Evolutionary conservation across 2,113 vertebrate genomes (phyloP).

Genomic region (Dromas ardeola): DNA sequence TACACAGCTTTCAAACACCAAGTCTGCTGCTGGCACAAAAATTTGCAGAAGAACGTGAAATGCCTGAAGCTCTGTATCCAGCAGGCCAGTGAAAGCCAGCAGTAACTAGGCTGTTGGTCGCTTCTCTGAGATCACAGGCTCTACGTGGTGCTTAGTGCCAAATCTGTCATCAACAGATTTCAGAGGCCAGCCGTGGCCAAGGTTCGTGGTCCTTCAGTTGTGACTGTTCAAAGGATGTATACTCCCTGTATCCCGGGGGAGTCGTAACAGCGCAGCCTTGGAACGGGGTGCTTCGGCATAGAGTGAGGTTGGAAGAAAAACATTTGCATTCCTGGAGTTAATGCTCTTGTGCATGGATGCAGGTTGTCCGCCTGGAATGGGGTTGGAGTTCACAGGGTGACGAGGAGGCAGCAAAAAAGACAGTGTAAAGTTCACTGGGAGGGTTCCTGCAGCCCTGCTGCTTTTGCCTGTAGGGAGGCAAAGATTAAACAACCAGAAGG

Average conservation of each 20-base stretch:
- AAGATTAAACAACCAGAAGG: background rate
- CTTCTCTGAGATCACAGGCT: background rate
- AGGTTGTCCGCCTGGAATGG: background rate
- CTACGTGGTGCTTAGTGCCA: background rate
- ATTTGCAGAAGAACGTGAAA: background rate
- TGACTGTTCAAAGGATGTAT: background rate
- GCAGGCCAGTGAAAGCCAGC: background rate
- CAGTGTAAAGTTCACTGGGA: background rate
- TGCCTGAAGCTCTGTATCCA: background rate
- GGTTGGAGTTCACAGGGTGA: background rate
- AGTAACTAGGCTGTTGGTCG: background rate
- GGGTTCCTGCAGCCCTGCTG: background rate
- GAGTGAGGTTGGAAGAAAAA: background rate
- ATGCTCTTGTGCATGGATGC: fast-evolving
- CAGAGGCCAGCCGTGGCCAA: background rate
- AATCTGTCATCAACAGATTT: background rate
- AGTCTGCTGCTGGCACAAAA: background rate
- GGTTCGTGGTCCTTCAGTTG: background rate
- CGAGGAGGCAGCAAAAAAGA: background rate
- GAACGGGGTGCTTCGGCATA: background rate
- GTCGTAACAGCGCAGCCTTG: background rate
- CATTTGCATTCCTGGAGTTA: fast-evolving
- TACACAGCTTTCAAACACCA: background rate
- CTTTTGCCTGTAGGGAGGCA: background rate
- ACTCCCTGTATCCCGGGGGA: background rate